phyloP scores from a whole-genome alignment of 2,797 vertebrate species.

The Phalloptychus januarius region DNA sequence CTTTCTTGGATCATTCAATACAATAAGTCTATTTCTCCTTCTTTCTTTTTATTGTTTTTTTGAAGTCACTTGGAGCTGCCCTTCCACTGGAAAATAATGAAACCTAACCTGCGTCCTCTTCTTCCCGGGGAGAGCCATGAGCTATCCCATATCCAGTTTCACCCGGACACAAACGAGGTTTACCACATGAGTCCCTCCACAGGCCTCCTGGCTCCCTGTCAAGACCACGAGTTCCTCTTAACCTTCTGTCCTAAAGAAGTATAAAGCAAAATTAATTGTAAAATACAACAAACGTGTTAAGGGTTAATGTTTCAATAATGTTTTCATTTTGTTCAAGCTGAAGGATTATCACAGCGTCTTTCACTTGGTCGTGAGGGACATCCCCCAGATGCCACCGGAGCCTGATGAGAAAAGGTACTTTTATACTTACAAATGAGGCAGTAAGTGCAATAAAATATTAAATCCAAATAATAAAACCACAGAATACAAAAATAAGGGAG shows the following conservation, averaged over 20 bases:
- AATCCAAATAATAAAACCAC: constrained; percentile 4
- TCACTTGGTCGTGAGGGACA: constrained; percentile 85
- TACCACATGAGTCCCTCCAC: constrained; percentile 83
- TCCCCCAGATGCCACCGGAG: constrained; percentile 75
- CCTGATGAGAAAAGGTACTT: constrained; percentile 61
- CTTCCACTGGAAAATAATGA: constrained; percentile 90
- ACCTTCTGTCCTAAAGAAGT: constrained; percentile 88
- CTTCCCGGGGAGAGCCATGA: constrained; percentile 71
- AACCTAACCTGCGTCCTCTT: constrained; percentile 82
- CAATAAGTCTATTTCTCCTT: neutral
- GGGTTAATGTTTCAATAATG: neutral
- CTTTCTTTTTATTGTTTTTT: neutral
- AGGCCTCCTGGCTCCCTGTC: constrained; percentile 81
- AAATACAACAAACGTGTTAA: neutral
- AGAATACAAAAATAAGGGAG: neutral
- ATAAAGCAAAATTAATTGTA: constrained; percentile 2
- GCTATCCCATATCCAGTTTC: constrained; percentile 62
- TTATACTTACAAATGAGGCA: neutral
- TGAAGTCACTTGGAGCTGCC: constrained; percentile 87
- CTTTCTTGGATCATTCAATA: constrained; percentile 3
- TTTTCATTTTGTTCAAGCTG: constrained; percentile 73
- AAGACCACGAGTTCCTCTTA: constrained; percentile 85
- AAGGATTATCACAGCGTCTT: constrained; percentile 88
- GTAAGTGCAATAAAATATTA: neutral
- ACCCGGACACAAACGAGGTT: constrained; percentile 74